phyloP scores from a whole-genome alignment of 1,140 invertebrate genomes.

The Drosophila ohnishii region DNA sequence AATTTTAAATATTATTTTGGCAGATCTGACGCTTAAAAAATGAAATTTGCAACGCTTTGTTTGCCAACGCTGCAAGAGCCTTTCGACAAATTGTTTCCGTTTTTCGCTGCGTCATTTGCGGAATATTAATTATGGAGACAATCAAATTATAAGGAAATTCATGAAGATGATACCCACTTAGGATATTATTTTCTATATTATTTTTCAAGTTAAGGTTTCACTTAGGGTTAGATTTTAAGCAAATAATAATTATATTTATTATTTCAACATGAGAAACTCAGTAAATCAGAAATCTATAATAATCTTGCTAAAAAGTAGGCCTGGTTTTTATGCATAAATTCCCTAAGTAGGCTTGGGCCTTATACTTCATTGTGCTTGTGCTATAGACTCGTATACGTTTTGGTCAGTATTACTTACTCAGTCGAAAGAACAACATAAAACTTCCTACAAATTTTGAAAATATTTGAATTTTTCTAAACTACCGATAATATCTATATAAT shows the following conservation, averaged over 20 bases:
- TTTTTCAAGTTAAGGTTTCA: background rate
- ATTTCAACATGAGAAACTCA: background rate
- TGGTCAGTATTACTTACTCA: background rate
- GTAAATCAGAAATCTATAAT: background rate
- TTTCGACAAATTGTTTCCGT: slow-evolving; percentile 70
- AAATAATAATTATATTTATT: background rate
- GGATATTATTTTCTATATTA: background rate
- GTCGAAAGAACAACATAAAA: background rate
- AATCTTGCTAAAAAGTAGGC: background rate
- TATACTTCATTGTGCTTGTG: too few relatives aligned
- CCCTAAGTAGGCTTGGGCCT: background rate
- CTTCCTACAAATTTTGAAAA: background rate
- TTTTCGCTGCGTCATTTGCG: slow-evolving; percentile 61
- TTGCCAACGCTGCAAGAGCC: slow-evolving; percentile 26
- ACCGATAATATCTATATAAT: background rate
- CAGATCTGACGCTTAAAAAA: slow-evolving; percentile 68
- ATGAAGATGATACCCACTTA: background rate
- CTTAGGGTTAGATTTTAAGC: too few relatives aligned
- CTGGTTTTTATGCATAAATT: background rate
- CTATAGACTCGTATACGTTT: background rate
- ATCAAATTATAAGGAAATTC: slow-evolving; percentile 2
- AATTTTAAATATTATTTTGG: slow-evolving; percentile 81
- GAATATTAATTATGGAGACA: slow-evolving; percentile 48
- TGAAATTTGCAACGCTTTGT: slow-evolving; percentile 65
- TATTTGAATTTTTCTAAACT: background rate